A percentile compares a stretch with the other conserved stretches of the same genome.
Evolutionary conservation across 2,113 vertebrate species (phyloP).

Genomic region (Lontra canadensis): DNA sequence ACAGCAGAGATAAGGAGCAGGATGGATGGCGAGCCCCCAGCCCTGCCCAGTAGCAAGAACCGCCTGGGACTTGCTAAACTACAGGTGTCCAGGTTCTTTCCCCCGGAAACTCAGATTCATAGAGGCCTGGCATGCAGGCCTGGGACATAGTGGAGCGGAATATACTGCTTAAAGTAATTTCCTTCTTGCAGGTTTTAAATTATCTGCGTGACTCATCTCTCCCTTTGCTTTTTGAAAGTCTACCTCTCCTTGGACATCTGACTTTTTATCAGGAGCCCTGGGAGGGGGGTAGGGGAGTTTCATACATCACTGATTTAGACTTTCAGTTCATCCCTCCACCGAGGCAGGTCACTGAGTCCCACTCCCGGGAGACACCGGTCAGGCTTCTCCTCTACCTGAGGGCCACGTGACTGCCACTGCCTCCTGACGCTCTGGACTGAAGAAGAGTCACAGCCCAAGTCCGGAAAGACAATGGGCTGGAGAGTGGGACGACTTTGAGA

Average conservation of each 20-base stretch:
- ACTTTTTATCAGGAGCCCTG: not conserved
- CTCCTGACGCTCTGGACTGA: not conserved
- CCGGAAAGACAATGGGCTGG: not conserved
- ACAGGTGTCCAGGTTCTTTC: not conserved
- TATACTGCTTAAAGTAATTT: no score
- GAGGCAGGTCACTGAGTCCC: not conserved
- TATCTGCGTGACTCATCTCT: no score
- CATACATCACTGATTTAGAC: not conserved
- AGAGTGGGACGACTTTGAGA: not conserved
- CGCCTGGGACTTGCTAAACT: not conserved
- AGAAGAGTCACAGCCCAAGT: no score
- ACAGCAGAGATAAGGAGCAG: not conserved
- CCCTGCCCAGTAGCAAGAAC: not conserved
- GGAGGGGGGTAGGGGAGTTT: not conserved
- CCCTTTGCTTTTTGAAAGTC: no score
- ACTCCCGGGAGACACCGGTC: not conserved
- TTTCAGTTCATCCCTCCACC: not conserved
- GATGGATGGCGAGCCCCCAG: accelerated
- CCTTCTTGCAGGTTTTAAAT: no score
- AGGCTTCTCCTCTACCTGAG: not conserved
- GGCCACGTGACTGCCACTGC: not conserved
- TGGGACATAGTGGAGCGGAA: no score
- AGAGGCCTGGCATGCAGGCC: not conserved
- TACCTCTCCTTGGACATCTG: not conserved
- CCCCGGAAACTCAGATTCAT: not conserved